Evolutionary conservation across 2,113 vertebrate genomes (phyloP).

Genomic region (Aldabrachelys gigantea): DNA sequence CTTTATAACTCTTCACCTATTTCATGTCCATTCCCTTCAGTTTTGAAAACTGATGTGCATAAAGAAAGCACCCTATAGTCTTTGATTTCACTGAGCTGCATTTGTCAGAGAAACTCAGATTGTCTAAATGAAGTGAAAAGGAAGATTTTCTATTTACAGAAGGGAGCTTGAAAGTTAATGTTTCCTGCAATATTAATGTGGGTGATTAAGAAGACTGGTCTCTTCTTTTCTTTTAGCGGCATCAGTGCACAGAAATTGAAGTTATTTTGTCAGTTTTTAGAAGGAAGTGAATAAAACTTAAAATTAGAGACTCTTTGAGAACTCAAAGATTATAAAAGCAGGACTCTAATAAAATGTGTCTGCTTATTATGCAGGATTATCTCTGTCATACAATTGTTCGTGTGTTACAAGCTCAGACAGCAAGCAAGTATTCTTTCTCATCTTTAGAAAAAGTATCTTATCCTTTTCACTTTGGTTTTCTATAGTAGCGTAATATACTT

Average conservation of each 20-base stretch:
- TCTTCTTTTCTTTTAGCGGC: background rate
- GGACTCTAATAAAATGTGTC: constrained; percentile 31
- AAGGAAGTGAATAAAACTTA: constrained; percentile 39
- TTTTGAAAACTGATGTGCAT: background rate
- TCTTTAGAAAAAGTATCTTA: background rate
- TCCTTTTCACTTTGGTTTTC: background rate
- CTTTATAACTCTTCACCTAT: background rate
- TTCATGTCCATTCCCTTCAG: background rate
- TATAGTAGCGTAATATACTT: background rate
- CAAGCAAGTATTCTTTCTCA: background rate
- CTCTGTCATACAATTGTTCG: background rate
- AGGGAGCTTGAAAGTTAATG: background rate
- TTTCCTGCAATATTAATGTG: background rate
- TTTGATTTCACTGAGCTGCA: background rate
- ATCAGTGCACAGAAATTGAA: background rate
- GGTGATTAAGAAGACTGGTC: background rate
- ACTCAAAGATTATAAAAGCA: constrained; percentile 21
- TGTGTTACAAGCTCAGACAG: background rate
- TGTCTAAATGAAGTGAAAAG: background rate
- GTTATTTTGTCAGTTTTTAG: background rate
- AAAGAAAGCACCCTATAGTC: background rate
- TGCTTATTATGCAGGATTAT: constrained; percentile 55
- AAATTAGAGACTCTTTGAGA: constrained; percentile 39
- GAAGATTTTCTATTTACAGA: background rate
- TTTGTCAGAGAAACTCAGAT: background rate